A percentile compares a stretch with the other conserved stretches of the same genome.
These are phyloP conservation scores for Drosophila gunungcola DNA, from an alignment of 1,140 invertebrate genomes.

Conservation along the genomic window DNA sequence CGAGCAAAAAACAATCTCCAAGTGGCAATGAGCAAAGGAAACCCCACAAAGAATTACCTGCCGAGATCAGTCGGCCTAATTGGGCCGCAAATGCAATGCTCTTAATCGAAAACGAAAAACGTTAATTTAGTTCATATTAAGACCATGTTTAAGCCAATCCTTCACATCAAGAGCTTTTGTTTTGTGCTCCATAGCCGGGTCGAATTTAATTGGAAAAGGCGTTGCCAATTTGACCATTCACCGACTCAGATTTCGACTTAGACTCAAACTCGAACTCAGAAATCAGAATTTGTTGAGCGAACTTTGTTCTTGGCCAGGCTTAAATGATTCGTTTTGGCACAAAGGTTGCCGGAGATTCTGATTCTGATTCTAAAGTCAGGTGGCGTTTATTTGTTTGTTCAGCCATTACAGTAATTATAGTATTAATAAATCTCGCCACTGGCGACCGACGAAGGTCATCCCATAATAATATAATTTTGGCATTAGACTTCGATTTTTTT, in stretches of 20 bases:
- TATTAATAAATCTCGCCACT: constrained; percentile 40
- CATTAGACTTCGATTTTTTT: not conserved
- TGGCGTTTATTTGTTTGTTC: constrained; percentile 35
- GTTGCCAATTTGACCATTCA: constrained; percentile 41
- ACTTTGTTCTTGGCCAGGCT: constrained; percentile 28
- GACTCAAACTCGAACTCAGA: not conserved
- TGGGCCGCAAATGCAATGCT: not conserved
- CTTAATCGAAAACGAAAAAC: constrained; percentile 13
- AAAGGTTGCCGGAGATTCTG: constrained; percentile 19
- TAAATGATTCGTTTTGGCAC: constrained; percentile 20
- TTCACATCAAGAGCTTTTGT: constrained; percentile 28
- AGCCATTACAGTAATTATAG: constrained; percentile 30
- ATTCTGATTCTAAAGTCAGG: constrained; percentile 15
- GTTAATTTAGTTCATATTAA: constrained; percentile 23
- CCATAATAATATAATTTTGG: constrained; percentile 29
- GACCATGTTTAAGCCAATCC: constrained; percentile 14
- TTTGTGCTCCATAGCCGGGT: constrained; percentile 46
- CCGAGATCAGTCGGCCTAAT: not conserved
- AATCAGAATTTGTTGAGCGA: constrained; percentile 2
- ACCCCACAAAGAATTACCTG: not conserved
- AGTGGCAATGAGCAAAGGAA: not conserved
- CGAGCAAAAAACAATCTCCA: not conserved
- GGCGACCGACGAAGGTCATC: constrained; percentile 27
- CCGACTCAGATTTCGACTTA: not conserved
- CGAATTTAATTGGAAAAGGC: constrained; percentile 63